A percentile compares a stretch with the other conserved stretches of the same genome.
Evolutionary conservation across 2,113 vertebrate genomes (phyloP).

Genomic region (Trachemys scripta): DNA sequence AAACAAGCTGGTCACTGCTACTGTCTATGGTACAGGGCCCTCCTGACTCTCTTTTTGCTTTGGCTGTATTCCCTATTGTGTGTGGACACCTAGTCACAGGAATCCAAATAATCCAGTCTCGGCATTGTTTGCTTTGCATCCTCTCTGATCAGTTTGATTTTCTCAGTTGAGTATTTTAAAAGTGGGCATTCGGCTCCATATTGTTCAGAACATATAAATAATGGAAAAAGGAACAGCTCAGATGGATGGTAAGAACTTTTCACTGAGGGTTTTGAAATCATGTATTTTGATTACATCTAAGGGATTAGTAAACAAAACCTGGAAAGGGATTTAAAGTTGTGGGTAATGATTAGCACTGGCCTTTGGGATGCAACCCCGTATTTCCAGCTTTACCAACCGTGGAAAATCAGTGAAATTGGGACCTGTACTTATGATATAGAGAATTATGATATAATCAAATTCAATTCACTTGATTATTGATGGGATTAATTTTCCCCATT

Average conservation of each 20-base stretch:
- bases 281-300: constrained; percentile 42
- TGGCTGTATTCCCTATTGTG: background rate
- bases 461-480: background rate
- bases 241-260: constrained; percentile 43
- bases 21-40: background rate
- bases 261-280: constrained; percentile 64
- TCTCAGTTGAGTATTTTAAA: background rate
- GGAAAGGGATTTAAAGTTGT: background rate
- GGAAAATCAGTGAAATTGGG: background rate
- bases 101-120: background rate
- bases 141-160: constrained; percentile 35
- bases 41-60: background rate
- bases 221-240: constrained; percentile 21
- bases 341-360: too few relatives aligned
- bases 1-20: background rate
- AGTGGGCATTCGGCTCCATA: background rate
- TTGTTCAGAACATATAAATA: background rate
- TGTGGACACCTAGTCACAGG: constrained; percentile 26
- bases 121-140: constrained; percentile 45
- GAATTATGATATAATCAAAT: background rate
- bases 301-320: background rate
- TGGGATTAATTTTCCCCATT: background rate
- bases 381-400: background rate
- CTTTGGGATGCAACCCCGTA: background rate
- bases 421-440: background rate